Evolutionary conservation across 2,113 vertebrate genomes (phyloP), one percentile per base, ranked within the genome.

Genomic region (Clinocottus analis): DNA sequence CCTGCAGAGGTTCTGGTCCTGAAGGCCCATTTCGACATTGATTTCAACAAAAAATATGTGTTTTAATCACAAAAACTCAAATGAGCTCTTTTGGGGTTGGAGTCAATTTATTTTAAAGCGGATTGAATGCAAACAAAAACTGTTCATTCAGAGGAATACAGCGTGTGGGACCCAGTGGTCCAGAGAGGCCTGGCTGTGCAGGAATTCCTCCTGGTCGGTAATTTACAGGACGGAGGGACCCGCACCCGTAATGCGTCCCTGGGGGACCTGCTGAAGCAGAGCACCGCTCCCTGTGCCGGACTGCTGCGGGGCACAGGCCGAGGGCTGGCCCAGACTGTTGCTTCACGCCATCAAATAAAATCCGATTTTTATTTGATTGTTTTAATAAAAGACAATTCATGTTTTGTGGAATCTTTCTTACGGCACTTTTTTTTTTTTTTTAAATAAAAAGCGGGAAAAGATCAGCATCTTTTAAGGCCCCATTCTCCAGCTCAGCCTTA

Each of bases 121-220:
- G 7, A 33, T 33, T 56, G 1, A 19, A 58, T 37, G 7, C 14
- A 58, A 58, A n/a, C n/a, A n/a, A 43, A n/a, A 29, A 47, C 55
- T 62, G 41, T 39, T 47, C 21, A 67, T 63, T 68, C 17, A 37
- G 31, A 72, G 23, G 72, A 10, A 25, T 37, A 9, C 61, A 43
- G 37, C 25, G 19, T 49, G 39, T 12, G 13, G 16, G 58, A n/a
- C 39, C 17, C 41, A 10, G 31, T 16, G 58, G 61, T 83, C 66
- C 72, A 65, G 61, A 62, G 29, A 55, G 67, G 66, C 74, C 79
- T 85, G 83, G 69, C 87, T 93, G 94, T 93, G 89, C 86, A 92
- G 91, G 90, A 94, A 93, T 93, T 86, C 85, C 79, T 92, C 91
- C 93, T 94, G 93, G 84, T 82, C 85, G 65, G 39, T 85, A 75